Conservation (phyloP, 53 echinoderm and acorn worm species). For the Stichopus horrens region DNA sequence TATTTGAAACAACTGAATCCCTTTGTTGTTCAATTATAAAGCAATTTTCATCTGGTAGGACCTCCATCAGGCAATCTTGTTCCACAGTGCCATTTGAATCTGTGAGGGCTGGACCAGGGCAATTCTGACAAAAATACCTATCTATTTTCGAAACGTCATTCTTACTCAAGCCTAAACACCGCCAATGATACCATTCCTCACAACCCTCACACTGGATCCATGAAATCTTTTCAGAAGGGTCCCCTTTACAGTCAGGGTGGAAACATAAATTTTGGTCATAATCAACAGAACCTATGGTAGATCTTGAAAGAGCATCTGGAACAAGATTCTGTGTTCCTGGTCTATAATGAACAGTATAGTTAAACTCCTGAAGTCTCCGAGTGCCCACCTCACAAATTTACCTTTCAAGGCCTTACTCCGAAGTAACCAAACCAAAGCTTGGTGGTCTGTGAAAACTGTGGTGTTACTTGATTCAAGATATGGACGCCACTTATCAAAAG, state of each 20-base stretch:
- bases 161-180: conserved; percentile 34
- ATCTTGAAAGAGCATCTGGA: conserved; percentile 37
- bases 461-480: conserved; percentile 10
- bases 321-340: conserved; percentile 14
- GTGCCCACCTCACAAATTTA: conserved; percentile 52
- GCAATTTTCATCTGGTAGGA: conserved; percentile 10
- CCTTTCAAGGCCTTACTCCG: conserved; percentile 27
- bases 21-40: conserved; percentile 7
- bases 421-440: conserved; percentile 46
- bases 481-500: conserved; percentile 45
- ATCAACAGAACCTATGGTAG: conserved; percentile 9
- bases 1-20: not conserved
- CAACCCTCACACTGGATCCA: conserved; percentile 46
- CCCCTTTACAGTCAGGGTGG: conserved; percentile 35
- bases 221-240: conserved; percentile 4
- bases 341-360: conserved; percentile 42
- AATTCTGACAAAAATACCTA: conserved; percentile 12
- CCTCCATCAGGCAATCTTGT: not conserved
- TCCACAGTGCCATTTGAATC: not conserved
- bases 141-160: not conserved
- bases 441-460: conserved; percentile 37
- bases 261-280: conserved; percentile 39
- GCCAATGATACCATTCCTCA: conserved; percentile 37
- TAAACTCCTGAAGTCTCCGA: not conserved
- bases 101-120: not conserved